A percentile compares a stretch with the other conserved stretches of the same genome.
These are phyloP conservation scores for Crossocerus cetratus DNA, from an alignment of 2,888 invertebrate genomes.

Conservation along the genomic window DNA sequence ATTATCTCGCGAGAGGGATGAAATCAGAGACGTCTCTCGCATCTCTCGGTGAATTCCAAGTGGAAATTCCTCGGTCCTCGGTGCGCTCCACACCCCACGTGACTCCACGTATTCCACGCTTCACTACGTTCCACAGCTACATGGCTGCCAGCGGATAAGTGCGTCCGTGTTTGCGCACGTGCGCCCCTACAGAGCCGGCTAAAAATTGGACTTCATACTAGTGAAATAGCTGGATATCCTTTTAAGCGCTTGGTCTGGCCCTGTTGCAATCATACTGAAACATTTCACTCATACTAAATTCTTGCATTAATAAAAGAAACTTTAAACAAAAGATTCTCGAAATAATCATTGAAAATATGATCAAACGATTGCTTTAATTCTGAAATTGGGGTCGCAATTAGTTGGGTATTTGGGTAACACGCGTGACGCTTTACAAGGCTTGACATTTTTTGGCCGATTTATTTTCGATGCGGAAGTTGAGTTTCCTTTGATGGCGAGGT, in stretches of 20 bases:
- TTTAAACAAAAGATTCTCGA: too few relatives aligned
- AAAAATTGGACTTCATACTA: not conserved
- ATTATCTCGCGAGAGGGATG: slow-evolving; percentile 36
- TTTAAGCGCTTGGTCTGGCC: too few relatives aligned
- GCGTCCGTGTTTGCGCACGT: slow-evolving; percentile 3
- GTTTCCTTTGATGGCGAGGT: not conserved
- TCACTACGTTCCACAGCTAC: slow-evolving; percentile 1
- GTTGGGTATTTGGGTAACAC: too few relatives aligned
- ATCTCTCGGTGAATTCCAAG: slow-evolving; percentile 40
- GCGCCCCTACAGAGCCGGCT: not conserved
- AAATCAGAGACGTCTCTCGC: slow-evolving; percentile 44
- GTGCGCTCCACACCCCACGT: not conserved
- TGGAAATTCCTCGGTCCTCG: slow-evolving; percentile 31
- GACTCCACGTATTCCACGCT: not conserved
- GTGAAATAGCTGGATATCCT: too few relatives aligned
- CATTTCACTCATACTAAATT: not conserved
- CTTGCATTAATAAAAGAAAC: too few relatives aligned
- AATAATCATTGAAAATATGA: too few relatives aligned
- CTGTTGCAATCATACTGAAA: too few relatives aligned
- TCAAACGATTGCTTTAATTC: too few relatives aligned
- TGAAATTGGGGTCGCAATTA: too few relatives aligned
- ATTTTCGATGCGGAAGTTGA: too few relatives aligned
- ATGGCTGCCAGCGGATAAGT: slow-evolving; percentile 10
- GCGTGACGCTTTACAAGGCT: too few relatives aligned
- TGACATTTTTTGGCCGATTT: too few relatives aligned